Evolutionary conservation across 2,888 invertebrate genomes (phyloP).

Genomic region (Cremastinae sp.): DNA sequence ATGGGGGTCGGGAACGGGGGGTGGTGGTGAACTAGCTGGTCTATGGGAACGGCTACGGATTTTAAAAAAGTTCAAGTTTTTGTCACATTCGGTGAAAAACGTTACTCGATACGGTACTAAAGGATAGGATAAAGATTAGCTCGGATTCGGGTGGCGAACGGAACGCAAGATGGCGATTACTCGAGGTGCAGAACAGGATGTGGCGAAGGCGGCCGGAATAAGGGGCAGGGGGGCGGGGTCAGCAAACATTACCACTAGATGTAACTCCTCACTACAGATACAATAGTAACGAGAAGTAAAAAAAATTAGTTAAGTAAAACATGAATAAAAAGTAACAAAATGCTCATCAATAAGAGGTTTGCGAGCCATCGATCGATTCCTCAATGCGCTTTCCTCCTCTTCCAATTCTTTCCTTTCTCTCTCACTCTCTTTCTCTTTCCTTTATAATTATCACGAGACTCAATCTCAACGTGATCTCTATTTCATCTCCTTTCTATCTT

Average conservation of each 20-base stretch:
- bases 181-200: conserved; percentile 34
- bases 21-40: neutral
- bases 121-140: neutral
- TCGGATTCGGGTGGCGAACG: neutral
- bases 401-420: conserved; percentile 1
- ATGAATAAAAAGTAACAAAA: conserved; percentile 79
- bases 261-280: conserved; percentile 63
- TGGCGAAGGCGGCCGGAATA: conserved; percentile 48
- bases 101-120: conserved; percentile 8
- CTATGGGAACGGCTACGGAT: conserved; percentile 19
- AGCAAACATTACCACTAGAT: conserved; percentile 73
- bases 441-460: conserved; percentile 5
- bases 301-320: conserved; percentile 69
- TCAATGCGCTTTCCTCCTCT: neutral
- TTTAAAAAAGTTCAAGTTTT: neutral
- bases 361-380: conserved; percentile 71
- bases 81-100: conserved; percentile 1
- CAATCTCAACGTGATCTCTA: conserved; percentile 46
- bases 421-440: conserved; percentile 16
- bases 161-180: neutral
- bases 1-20: conserved; percentile 19
- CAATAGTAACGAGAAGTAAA: conserved; percentile 68
- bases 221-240: conserved; percentile 62
- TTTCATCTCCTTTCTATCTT: conserved; percentile 29
- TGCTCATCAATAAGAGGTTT: conserved; percentile 77